phyloP scores from a whole-genome alignment of 2,888 invertebrate species.

The Hyles lineata region DNA sequence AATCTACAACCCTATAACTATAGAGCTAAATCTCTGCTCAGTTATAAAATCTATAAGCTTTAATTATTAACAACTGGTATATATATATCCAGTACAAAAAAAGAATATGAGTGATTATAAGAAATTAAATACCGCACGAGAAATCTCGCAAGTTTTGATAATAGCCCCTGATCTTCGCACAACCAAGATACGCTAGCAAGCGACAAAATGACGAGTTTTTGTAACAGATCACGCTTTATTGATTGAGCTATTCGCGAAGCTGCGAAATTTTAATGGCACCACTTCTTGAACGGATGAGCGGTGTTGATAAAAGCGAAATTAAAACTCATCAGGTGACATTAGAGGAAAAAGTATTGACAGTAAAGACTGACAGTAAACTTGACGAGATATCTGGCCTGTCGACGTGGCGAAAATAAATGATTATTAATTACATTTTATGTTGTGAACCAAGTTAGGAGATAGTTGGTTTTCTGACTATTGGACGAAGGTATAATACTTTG shows the following conservation, averaged over 20 bases:
- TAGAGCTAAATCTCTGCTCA: too few species aligned
- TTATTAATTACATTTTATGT: neutral
- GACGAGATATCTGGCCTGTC: constrained; percentile 4
- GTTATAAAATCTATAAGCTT: too few species aligned
- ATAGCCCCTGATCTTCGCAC: constrained; percentile 18
- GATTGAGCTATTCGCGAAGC: constrained; percentile 62
- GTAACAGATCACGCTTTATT: constrained; percentile 50
- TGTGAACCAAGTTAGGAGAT: neutral
- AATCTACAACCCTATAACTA: too few species aligned
- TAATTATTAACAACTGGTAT: too few species aligned
- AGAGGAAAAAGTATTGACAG: constrained; percentile 13
- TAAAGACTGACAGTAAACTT: neutral
- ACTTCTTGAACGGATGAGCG: constrained; percentile 41
- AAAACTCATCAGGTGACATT: constrained; percentile 31
- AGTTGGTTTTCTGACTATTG: neutral
- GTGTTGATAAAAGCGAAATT: constrained; percentile 48
- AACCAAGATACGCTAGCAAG: constrained; percentile 32
- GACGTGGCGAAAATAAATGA: constrained; percentile 4
- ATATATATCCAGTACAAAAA: too few species aligned
- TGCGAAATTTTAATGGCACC: constrained; percentile 59
- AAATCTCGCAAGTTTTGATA: constrained; percentile 8
- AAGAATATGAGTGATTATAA: too few species aligned
- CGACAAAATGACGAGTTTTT: constrained; percentile 47
- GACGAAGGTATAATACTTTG: neutral
- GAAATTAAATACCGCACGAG: neutral